Evolutionary conservation across 92 coral and sea anemone species (phyloP), one percentile per base, ranked within the genome.

Genomic region (Parazoanthus swiftii): DNA sequence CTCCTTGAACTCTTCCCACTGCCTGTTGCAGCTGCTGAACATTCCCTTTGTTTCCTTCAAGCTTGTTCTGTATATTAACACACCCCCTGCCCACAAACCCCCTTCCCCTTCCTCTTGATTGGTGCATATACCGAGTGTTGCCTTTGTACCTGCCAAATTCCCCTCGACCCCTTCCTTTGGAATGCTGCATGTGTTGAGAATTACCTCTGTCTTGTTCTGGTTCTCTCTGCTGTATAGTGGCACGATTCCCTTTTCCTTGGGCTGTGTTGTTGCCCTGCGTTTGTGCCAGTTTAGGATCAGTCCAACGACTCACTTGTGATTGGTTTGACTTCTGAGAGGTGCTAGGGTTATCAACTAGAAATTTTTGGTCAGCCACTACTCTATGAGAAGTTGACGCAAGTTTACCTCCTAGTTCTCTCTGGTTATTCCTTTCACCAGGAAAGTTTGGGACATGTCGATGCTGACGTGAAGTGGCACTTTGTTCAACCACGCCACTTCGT

Each of bases 251-350:
- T 36, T n/a, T 16, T 26, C 85, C 85, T 1, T 35, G 73, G 0
- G 46, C 51, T 58, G 18, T 2, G 58, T 46, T 48, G 25, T 11
- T 35, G 43, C 7, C 70, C 23, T 71, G 87, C 48, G 59, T 3
- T 51, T 82, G 86, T 29, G 67, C 14, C 20, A 42, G 36, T 26
- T 46, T 15, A 74, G 20, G 23, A 23, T 58, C 71, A 56, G 23
- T 80, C n/a, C 72, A 25, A 63, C 59, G 59, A 54, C 59, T 11
- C 59, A 15, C 18, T 63, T 21, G 70, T 9, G 70, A 6, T 2
- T 63, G 70, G 70, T 76, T 33, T 72, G 36, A 74, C 48, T 26
- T 73, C 29, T 84, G 79, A 71, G 79, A 84, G 23, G 43, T 66
- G 38, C 76, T 35, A 9, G 58, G 75, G 76, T 21, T 58, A 51